A percentile compares a stretch with the other conserved stretches of the same genome.
Conservation (phyloP, 37 sponge, comb jelly and placozoan genomes). For the Aphrocallistes beatrix region DNA sequence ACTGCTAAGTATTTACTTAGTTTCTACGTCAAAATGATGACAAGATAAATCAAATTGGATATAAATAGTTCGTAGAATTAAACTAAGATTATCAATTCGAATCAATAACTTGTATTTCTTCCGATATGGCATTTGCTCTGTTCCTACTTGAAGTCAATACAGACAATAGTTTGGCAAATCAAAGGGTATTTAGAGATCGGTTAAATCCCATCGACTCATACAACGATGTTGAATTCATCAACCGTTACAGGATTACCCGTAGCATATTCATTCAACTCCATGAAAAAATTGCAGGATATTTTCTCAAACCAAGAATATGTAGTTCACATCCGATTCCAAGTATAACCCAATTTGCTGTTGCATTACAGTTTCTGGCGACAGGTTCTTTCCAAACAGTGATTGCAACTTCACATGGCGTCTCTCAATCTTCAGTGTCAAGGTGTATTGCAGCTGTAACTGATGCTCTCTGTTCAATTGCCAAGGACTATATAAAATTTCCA, state of each 20-base stretch:
- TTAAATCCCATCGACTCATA: background rate
- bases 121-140: background rate
- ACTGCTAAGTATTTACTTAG: background rate
- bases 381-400: background rate
- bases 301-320: background rate
- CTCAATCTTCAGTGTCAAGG: background rate
- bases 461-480: background rate
- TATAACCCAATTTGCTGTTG: background rate
- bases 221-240: background rate
- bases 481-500: background rate
- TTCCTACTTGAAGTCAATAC: background rate
- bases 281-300: background rate
- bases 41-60: too few relatives aligned
- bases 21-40: background rate
- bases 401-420: background rate
- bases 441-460: background rate
- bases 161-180: background rate
- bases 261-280: background rate
- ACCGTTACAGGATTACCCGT: conserved; percentile 4
- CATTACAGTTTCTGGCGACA: background rate
- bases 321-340: background rate
- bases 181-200: background rate
- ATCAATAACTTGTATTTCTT: too few relatives aligned
- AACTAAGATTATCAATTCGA: too few relatives aligned
- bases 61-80: too few relatives aligned